phyloP scores from a whole-genome alignment of 2,797 vertebrate genomes.

The Benthosema pterotum region DNA sequence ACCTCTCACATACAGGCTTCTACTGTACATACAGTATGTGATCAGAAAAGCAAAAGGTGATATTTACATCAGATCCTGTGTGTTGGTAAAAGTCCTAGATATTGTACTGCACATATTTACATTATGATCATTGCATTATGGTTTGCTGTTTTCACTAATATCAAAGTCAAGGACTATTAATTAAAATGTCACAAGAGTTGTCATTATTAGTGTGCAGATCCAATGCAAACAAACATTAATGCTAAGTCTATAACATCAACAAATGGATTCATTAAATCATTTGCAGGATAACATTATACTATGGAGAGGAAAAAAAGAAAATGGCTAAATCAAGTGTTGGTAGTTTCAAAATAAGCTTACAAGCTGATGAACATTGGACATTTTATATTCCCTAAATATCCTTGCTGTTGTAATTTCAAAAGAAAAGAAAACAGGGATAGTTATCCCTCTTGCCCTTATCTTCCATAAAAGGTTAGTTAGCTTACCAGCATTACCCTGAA shows the following conservation, averaged over 20 bases:
- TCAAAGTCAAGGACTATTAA: too few relatives aligned
- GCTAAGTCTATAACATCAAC: conserved; percentile 6
- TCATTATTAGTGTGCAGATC: neutral
- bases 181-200: neutral
- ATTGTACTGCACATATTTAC: neutral
- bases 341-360: conserved; percentile 6
- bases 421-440: neutral
- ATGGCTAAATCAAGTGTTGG: neutral
- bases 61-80: too few relatives aligned
- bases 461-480: conserved; percentile 13
- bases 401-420: conserved; percentile 8
- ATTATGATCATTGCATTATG: conserved; percentile 1
- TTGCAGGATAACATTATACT: too few relatives aligned
- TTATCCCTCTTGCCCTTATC: conserved; percentile 6
- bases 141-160: neutral
- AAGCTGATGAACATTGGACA: too few relatives aligned
- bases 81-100: too few relatives aligned
- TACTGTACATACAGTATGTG: too few relatives aligned
- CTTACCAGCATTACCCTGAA: conserved; percentile 6
- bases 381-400: conserved; percentile 1
- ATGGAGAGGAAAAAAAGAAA: too few relatives aligned
- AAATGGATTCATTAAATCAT: conserved; percentile 11
- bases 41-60: too few relatives aligned
- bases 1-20: neutral
- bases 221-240: neutral